Conservation (phyloP, 92 coral and sea anemone species). For the Hydrozoanthus gracilis region DNA sequence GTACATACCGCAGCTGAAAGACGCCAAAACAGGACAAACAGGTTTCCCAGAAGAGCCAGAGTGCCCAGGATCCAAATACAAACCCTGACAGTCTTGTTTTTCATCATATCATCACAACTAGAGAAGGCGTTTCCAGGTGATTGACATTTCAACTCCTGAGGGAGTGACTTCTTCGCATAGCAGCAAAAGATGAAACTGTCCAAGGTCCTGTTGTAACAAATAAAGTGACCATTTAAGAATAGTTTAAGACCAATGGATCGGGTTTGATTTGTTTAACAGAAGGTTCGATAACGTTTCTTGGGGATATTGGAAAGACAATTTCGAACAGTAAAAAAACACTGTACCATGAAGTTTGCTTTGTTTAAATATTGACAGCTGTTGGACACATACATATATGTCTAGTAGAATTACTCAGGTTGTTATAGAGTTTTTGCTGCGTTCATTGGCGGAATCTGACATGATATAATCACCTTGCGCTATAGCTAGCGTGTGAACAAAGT, state of each 20-base stretch:
- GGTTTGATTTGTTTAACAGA: too few relatives aligned
- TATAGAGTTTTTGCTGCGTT: too few relatives aligned
- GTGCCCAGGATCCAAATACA: slow-evolving; percentile 43
- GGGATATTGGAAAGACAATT: too few relatives aligned
- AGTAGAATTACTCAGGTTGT: too few relatives aligned
- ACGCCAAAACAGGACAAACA: slow-evolving; percentile 34
- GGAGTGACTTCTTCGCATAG: slow-evolving; percentile 26
- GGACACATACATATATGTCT: too few relatives aligned
- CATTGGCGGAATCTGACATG: too few relatives aligned
- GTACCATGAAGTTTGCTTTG: too few relatives aligned
- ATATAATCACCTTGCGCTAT: too few relatives aligned
- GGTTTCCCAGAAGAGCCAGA: slow-evolving; percentile 12
- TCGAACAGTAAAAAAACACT: too few relatives aligned
- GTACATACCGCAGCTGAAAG: background rate
- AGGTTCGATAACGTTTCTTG: too few relatives aligned
- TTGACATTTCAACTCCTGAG: slow-evolving; percentile 8
- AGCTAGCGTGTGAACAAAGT: too few relatives aligned
- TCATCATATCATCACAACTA: slow-evolving; percentile 37
- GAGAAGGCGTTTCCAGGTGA: slow-evolving; percentile 37
- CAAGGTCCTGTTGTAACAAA: slow-evolving; percentile 9
- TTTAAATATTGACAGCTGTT: too few relatives aligned
- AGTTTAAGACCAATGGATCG: background rate
- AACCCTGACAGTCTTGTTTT: background rate
- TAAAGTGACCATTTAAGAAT: background rate
- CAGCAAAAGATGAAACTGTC: slow-evolving; percentile 44